Percentiles rank a stretch among this genome's conserved stretches.
These are phyloP conservation scores for Pollenia labialis DNA, from an alignment of 2,888 invertebrate species.

Conservation along the genomic window DNA sequence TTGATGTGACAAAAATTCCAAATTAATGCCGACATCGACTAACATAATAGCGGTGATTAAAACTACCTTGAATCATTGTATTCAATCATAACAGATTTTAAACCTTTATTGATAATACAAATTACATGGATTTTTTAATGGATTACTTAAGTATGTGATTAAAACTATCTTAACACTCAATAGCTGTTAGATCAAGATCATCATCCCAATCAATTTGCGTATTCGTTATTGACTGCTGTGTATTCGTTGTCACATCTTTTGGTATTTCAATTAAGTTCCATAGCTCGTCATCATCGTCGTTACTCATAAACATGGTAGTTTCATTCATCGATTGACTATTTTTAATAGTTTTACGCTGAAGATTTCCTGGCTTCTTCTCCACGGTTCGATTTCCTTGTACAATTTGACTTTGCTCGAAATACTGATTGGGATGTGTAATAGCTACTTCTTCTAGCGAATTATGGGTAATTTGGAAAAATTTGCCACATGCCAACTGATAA, in stretches of 20 bases:
- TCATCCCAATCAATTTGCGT: conserved; percentile 80
- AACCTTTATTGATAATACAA: no score
- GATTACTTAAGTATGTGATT: no score
- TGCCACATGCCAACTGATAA: conserved; percentile 94
- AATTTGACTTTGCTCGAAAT: conserved; percentile 92
- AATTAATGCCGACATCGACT: no score
- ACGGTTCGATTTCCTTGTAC: conserved; percentile 82
- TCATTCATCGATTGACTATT: conserved; percentile 64
- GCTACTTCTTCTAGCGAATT: conserved; percentile 87
- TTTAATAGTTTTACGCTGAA: conserved; percentile 61
- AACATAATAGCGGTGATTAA: no score
- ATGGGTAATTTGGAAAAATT: conserved; percentile 92
- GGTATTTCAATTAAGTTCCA: conserved; percentile 83
- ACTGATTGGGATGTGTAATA: conserved; percentile 96
- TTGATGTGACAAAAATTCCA: no score
- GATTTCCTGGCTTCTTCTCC: conserved; percentile 53
- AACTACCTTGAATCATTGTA: no score
- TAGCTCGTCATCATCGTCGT: conserved; percentile 82
- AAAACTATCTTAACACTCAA: conserved; percentile 72
- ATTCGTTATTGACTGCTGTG: conserved; percentile 76
- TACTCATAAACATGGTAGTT: conserved; percentile 76
- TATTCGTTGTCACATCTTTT: conserved; percentile 78
- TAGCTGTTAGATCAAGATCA: conserved; percentile 81
- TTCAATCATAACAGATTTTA: no score
- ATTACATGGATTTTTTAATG: no score